These are phyloP conservation scores for Lepidurus packardi DNA, from an alignment of 1,140 invertebrate species.

Conservation along the genomic window DNA sequence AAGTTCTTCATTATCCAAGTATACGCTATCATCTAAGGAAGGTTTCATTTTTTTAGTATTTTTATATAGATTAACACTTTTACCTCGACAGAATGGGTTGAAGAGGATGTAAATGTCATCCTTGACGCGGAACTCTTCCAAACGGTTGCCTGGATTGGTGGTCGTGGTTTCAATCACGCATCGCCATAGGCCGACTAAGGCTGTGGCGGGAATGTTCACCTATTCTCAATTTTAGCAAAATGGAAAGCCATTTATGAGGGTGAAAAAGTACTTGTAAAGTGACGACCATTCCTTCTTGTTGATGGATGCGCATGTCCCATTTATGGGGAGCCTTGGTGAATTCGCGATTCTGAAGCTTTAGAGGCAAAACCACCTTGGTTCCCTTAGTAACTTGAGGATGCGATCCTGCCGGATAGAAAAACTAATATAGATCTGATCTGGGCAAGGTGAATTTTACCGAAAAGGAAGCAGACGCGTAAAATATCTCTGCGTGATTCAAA, in stretches of 20 bases:
- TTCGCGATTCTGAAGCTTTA: conserved; percentile 44
- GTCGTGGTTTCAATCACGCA: conserved; percentile 46
- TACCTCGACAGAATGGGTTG: conserved; percentile 49
- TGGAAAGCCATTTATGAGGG: background rate
- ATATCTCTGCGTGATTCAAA: conserved; percentile 53
- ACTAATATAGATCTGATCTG: background rate
- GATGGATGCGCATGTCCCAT: conserved; percentile 51
- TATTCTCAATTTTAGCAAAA: conserved; percentile 35
- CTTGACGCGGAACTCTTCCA: conserved; percentile 38
- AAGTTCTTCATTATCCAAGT: conserved; percentile 43
- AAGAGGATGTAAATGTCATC: conserved; percentile 50
- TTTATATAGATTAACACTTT: background rate
- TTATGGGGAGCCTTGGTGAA: conserved; percentile 46
- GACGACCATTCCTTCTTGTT: conserved; percentile 49
- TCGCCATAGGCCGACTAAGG: conserved; percentile 48
- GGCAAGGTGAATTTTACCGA: conserved; percentile 46
- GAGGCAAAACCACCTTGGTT: conserved; percentile 51
- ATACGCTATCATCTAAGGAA: conserved; percentile 46
- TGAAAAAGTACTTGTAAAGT: conserved; percentile 49
- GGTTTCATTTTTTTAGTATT: background rate
- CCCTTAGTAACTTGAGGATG: conserved; percentile 55
- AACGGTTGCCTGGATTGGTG: conserved; percentile 37
- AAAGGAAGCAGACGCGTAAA: conserved; percentile 54
- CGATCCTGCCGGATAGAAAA: conserved; percentile 48
- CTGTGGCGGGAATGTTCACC: conserved; percentile 44